Evolutionary conservation across 2,797 vertebrate species (phyloP).

Genomic region (Argentina silus): DNA sequence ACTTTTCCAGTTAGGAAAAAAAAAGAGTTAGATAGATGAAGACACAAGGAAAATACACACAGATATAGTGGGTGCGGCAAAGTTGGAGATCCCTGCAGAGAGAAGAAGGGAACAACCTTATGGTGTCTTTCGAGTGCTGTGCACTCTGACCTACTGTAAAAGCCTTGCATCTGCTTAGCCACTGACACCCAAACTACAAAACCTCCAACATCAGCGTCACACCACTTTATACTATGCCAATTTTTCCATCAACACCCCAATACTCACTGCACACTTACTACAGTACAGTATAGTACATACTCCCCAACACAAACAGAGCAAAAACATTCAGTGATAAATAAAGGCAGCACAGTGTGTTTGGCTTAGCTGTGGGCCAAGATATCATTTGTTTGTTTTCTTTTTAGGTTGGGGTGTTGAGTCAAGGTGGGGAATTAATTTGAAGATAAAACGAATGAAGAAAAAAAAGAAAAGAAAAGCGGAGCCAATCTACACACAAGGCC

Average conservation of each 20-base stretch:
- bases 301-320: constrained; percentile 28
- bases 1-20: constrained; percentile 29
- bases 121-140: constrained; percentile 37
- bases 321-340: constrained; percentile 28
- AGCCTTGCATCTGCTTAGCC: not conserved
- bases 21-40: constrained; percentile 23
- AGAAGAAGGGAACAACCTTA: not conserved
- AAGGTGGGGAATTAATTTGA: constrained; percentile 66
- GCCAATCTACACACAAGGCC: constrained; percentile 55
- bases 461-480: constrained; percentile 33
- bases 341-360: constrained; percentile 31
- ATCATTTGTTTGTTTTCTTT: constrained; percentile 53
- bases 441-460: constrained; percentile 53
- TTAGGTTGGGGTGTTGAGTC: constrained; percentile 42
- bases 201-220: not conserved
- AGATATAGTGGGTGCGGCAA: not conserved
- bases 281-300: constrained; percentile 12
- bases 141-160: constrained; percentile 8
- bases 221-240: not conserved
- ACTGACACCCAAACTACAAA: not conserved
- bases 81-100: not conserved
- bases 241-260: not conserved
- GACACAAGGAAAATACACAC: constrained; percentile 13
- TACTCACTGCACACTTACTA: not conserved
- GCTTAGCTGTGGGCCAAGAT: constrained; percentile 20